phyloP scores from a whole-genome alignment of 1,140 invertebrate genomes.

The Nephotettix cincticeps region DNA sequence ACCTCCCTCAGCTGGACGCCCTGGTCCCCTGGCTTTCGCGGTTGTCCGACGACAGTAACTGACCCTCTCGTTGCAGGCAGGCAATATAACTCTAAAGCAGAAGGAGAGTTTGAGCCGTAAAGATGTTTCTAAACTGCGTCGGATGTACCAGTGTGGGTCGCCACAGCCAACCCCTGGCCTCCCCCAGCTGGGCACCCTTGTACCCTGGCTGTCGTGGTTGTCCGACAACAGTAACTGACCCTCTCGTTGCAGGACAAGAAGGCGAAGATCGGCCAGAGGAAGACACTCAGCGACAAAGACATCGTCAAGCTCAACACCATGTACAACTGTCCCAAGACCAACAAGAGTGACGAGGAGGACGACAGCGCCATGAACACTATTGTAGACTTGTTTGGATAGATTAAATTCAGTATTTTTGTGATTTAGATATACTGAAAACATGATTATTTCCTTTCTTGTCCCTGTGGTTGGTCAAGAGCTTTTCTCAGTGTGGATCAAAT shows the following conservation, averaged over 20 bases:
- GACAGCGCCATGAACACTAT: conserved; percentile 13
- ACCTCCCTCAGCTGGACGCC: background rate
- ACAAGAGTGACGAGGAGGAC: background rate
- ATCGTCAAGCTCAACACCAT: conserved; percentile 34
- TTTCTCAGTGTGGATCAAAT: too few species aligned
- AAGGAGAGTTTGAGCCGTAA: conserved; percentile 9
- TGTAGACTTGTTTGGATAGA: background rate
- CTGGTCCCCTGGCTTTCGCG: background rate
- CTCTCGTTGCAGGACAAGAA: conserved; percentile 17
- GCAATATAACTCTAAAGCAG: conserved; percentile 25
- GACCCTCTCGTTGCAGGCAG: background rate
- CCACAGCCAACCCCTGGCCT: too few species aligned
- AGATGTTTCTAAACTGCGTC: conserved; percentile 32
- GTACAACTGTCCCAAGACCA: conserved; percentile 27
- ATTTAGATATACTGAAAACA: too few species aligned
- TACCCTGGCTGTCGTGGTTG: background rate
- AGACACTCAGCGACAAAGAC: conserved; percentile 31
- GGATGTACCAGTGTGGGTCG: background rate
- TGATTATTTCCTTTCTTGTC: too few species aligned
- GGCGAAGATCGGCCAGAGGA: conserved; percentile 33
- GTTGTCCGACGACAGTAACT: too few species aligned
- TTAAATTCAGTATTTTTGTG: too few species aligned
- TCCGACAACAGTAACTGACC: too few species aligned
- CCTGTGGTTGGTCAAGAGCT: too few species aligned
- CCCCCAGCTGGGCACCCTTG: background rate